Evolutionary conservation across 1,140 invertebrate genomes (phyloP), one percentile per base, ranked within the genome.

Genomic region (Cryptotermes secundus): DNA sequence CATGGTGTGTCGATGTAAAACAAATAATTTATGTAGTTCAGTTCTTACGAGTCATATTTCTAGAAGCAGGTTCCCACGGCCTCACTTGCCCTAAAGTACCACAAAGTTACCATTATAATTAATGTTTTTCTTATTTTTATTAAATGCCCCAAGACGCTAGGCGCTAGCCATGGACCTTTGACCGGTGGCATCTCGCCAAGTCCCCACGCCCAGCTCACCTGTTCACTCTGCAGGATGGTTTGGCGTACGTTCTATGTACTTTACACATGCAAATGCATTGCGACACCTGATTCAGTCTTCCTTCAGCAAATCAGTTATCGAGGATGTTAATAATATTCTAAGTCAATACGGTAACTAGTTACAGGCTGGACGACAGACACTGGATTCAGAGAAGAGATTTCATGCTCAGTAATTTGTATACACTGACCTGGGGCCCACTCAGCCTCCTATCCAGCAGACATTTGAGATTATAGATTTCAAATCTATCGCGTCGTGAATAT

Each of bases 51-150:
- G 31, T 72, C 26, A n/a, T 26, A 26, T 72, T 72, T 72, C 59
- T n/a, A 72, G 31, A 31, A 31, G 26, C 0, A 31, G 31, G 59
- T 72, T 72, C 59, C 59, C 59, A 72, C 59, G 59, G 26, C n/a
- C 59, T 1, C 59, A 6, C 45, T 49, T 49, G 45, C 26, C 26
- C 59, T 16, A 0, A 4, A 59, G 26, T 6, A 31, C n/a, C 4
- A 72, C n/a, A n/a, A 72, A 31, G 59, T 72, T 72, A 72, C 59
- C 26, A 72, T 31, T 72, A 72, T 72, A n/a, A n/a, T n/a, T n/a
- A n/a, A n/a, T 72, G 4, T n/a, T 9, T 59, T 19, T 59, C 9
- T 72, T n/a, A 31, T 31, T 31, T 72, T 31, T 72, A 72, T 72
- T 72, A 72, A 72, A 72, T 72, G n/a, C 31, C 26, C 16, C 59